Conservation (phyloP, 2,888 invertebrate species). For the Eupithecia subfuscata region DNA sequence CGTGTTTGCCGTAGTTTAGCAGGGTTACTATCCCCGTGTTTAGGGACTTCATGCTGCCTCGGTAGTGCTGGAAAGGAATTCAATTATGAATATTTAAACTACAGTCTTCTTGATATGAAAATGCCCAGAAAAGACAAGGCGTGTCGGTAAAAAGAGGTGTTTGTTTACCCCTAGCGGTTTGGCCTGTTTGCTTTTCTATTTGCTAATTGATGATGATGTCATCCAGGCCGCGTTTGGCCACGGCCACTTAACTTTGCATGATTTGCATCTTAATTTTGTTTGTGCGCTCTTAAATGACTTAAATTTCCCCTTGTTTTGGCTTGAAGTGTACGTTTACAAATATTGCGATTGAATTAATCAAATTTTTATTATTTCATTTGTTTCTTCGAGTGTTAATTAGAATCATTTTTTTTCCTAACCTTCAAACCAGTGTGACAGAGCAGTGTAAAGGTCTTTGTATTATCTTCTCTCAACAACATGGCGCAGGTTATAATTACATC, state of each 20-base stretch:
- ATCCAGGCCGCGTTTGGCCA: background rate
- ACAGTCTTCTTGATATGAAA: background rate
- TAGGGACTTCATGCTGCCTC: constrained; percentile 95
- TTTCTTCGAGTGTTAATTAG: too few species aligned
- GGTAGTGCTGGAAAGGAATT: constrained; percentile 90
- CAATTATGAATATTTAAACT: background rate
- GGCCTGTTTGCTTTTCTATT: background rate
- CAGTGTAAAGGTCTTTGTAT: too few species aligned
- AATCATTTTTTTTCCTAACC: background rate
- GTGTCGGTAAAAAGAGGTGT: background rate
- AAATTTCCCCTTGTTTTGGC: background rate
- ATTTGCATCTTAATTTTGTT: background rate
- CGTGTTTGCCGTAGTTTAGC: constrained; percentile 98
- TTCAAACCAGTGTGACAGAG: too few species aligned
- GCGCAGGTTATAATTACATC: background rate
- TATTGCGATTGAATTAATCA: background rate
- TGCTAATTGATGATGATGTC: background rate
- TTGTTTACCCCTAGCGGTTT: background rate
- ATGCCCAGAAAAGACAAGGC: background rate
- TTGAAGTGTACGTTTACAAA: background rate
- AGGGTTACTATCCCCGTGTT: constrained; percentile 99
- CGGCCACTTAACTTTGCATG: background rate
- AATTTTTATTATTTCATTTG: background rate
- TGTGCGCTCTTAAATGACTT: background rate
- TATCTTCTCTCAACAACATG: background rate